A percentile compares a stretch with the other conserved stretches of the same genome.
phyloP scores from a whole-genome alignment of 2,113 vertebrate genomes.

The Propithecus coquereli region DNA sequence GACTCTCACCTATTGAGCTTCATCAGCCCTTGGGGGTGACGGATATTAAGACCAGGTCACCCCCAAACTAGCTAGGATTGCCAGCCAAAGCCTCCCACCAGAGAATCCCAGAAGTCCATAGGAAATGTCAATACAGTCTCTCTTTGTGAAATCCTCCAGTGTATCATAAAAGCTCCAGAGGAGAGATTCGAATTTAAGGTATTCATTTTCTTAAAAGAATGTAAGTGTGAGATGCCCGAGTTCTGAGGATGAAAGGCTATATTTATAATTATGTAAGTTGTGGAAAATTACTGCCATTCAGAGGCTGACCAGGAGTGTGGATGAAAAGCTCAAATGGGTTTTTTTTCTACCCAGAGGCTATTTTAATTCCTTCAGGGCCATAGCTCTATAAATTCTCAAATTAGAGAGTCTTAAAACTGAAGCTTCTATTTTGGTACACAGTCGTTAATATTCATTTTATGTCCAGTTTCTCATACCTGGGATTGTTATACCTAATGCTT shows the following conservation, averaged over 20 bases:
- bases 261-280: not conserved
- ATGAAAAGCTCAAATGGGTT: not conserved
- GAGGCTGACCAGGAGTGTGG: not conserved
- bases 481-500: constrained; percentile 16
- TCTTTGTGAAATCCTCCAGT: not conserved
- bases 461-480: constrained; percentile 48
- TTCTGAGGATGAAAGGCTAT: not conserved
- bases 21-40: not conserved
- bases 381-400: constrained; percentile 35
- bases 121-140: not conserved
- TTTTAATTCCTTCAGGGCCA: not conserved
- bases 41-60: not conserved
- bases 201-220: constrained; percentile 37
- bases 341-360: constrained; percentile 5
- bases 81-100: not conserved
- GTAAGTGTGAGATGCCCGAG: not conserved
- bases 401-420: constrained; percentile 54
- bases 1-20: not conserved
- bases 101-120: not conserved
- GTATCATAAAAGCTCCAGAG: not conserved
- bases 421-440: constrained; percentile 41
- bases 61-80: not conserved
- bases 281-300: constrained; percentile 1
- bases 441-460: constrained; percentile 36
- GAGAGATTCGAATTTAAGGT: not conserved